Evolutionary conservation across 2,888 invertebrate genomes (phyloP), one percentile per base, ranked within the genome.

Genomic region (Sycophila texana): DNA sequence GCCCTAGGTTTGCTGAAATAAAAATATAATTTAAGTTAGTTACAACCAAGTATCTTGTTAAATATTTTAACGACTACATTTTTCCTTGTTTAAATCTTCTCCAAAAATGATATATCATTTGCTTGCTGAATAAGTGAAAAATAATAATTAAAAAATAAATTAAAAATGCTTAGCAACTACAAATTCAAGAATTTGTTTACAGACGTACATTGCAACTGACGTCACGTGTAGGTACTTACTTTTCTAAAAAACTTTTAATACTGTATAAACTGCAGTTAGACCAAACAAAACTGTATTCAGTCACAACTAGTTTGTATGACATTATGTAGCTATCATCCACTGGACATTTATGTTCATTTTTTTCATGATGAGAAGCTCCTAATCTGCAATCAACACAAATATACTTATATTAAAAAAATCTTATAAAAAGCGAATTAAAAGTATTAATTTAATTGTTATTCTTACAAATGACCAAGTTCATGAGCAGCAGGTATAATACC

Each of bases 401-500:
- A 57, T 57, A 18, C 18, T 57, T 57, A 4, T n/a, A 18, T 57
- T 18, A 26, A 26, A 26, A 26, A 2, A 0, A 18, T 57, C n/a
- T n/a, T 57, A 12, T 53, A 53, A 18, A 57, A 10, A n/a, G 20
- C 16, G 18, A 4, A 51, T 26, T 26, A 1, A 26, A 26, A 1
- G 26, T 26, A 26, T 26, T 26, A 2, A 73, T 14, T 5, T 13
- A 4, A 4, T 26, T 51, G 0, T n/a, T 63, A 63, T 7, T 60
- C 79, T 77, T 53, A 80, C 80, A 80, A n/a, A 22, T 80, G 80
- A 7, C 80, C 80, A 30, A 80, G 13, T 57, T 80, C 80, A 20
- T 80, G 80, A 47, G 80, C 74, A 7, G 74, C 20, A 0, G 80
- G 74, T 16, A 80, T 61, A 16, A 80, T 77, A 0, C 74, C 77